Evolutionary conservation across 2,113 vertebrate genomes (phyloP).

Genomic region (Alethe diademata): DNA sequence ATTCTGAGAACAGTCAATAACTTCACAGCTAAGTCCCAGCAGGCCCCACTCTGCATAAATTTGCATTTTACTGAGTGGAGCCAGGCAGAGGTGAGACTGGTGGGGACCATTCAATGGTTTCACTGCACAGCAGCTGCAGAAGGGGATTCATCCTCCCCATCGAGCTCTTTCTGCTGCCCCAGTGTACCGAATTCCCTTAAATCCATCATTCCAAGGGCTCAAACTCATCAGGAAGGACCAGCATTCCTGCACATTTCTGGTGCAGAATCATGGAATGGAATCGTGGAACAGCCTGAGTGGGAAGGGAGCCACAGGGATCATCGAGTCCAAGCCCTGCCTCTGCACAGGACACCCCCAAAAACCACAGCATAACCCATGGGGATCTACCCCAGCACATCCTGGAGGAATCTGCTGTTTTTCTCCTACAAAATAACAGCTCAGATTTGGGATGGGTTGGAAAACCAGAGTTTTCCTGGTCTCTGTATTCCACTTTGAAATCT

Average conservation of each 20-base stretch:
- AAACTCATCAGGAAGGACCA: fast-evolving
- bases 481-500: fast-evolving
- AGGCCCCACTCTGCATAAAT: background rate
- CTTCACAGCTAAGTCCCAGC: background rate
- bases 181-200: background rate
- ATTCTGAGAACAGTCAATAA: background rate
- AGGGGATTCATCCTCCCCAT: background rate
- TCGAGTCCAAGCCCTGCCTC: background rate
- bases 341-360: background rate
- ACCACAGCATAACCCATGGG: background rate
- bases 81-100: background rate
- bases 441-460: background rate
- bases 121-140: background rate
- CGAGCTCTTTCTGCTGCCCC: background rate
- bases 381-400: background rate
- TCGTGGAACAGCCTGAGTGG: background rate
- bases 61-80: background rate
- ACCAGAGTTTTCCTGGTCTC: background rate
- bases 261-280: background rate
- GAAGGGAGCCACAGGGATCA: background rate
- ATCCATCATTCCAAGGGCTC: background rate
- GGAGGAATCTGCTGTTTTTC: background rate
- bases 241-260: background rate
- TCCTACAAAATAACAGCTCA: background rate
- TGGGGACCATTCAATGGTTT: background rate